Evolutionary conservation across 2,113 vertebrate genomes (phyloP).

Genomic region (Hippopotamus amphibius): DNA sequence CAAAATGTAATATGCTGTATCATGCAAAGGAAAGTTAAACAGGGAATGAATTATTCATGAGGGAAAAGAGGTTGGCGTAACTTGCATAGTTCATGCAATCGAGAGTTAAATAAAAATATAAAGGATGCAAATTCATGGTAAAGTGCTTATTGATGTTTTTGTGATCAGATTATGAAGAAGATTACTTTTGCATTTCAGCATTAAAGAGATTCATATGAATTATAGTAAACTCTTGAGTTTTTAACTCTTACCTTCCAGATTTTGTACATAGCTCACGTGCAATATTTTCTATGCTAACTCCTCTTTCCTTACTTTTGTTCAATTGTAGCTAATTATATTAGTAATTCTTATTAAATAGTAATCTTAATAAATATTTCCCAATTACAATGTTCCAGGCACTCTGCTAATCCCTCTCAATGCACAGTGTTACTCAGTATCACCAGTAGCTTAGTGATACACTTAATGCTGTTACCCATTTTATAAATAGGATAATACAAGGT

Average conservation of each 20-base stretch:
- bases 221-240: neutral
- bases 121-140: slow-evolving; percentile 41
- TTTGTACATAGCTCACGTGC: neutral
- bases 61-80: neutral
- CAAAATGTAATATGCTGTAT: slow-evolving; percentile 52
- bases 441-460: neutral
- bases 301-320: neutral
- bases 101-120: slow-evolving; percentile 65
- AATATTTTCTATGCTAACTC: neutral
- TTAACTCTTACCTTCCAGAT: slow-evolving; percentile 15
- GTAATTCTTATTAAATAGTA: neutral
- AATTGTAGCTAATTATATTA: neutral
- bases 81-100: neutral
- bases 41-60: slow-evolving; percentile 66
- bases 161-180: neutral
- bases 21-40: slow-evolving; percentile 69
- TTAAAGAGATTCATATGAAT: slow-evolving; percentile 6
- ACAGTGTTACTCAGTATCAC: neutral
- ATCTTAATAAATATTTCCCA: neutral
- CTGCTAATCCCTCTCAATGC: neutral
- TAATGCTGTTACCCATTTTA: neutral
- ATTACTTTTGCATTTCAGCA: slow-evolving; percentile 30
- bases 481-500: neutral
- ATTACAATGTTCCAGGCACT: neutral
- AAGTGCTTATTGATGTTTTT: slow-evolving; percentile 29